Evolutionary conservation across 2,888 invertebrate species (phyloP), one percentile per base, ranked within the genome.

Genomic region (Melolontha melolontha): DNA sequence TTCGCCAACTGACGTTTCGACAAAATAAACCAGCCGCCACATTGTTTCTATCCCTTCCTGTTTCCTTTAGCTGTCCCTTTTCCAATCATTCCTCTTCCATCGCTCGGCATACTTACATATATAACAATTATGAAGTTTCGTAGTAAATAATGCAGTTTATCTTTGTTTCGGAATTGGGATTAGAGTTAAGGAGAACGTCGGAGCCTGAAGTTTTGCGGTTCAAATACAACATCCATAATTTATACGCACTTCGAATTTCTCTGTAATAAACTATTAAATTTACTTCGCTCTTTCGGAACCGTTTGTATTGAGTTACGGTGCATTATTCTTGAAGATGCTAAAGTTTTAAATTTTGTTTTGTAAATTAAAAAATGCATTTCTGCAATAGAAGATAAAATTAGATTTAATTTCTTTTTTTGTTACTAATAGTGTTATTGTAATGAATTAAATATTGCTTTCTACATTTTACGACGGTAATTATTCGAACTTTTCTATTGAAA

Each of bases 111-210:
- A n/a, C 29, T n/a, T 51, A 27, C 51, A 70, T 70, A 64, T 69
- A 70, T 69, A 69, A 72, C 71, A 70, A 72, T 66, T 66, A 66
- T 66, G 66, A 66, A 66, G 55, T 66, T 66, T 42, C 40, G 54
- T 42, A 55, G 55, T 66, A 66, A 66, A 66, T 66, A 66, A 66
- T 66, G 54, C 54, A 66, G 55, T 66, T 66, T 66, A 66, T 66
- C 66, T 66, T 54, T 40, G 66, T 49, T 64, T 64, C 64, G 51
- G 39, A 50, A 34, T 50, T 27, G 64, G 50, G 49, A 50, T 34
- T 34, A 34, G 34, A 6, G 7, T 34, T 34, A 34, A 5, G 34
- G 34, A 6, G 34, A 34, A 34, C 34, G 34, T 34, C 34, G 64
- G 27, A 27, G 64, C 29, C 40, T 27, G 47, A 66, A 54, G 47